These are phyloP conservation scores for Chloropsis cyanopogon DNA, from an alignment of 2,113 vertebrate species.

Conservation along the genomic window DNA sequence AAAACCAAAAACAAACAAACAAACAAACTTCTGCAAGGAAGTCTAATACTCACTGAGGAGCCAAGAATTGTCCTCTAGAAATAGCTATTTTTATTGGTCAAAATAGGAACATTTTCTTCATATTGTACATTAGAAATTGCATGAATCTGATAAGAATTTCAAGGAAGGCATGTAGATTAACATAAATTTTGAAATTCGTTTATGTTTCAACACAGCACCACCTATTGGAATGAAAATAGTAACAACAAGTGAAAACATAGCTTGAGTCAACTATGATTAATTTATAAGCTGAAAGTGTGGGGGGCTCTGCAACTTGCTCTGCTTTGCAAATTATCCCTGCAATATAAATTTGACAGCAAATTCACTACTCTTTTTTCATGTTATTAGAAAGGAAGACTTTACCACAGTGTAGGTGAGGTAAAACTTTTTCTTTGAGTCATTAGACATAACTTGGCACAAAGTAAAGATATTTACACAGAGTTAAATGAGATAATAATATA, in stretches of 20 bases:
- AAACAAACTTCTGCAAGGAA: not conserved
- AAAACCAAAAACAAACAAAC: not conserved
- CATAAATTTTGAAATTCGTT: not conserved
- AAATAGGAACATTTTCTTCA: not conserved
- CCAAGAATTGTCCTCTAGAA: not conserved
- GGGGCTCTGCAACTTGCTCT: not conserved
- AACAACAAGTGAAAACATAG: not conserved
- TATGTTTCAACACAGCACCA: constrained; percentile 28
- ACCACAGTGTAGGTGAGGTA: not conserved
- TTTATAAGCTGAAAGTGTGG: not conserved
- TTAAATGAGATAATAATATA: not conserved
- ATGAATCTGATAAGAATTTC: not conserved
- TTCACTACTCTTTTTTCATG: not conserved
- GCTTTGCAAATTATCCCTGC: not conserved
- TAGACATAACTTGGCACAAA: not conserved
- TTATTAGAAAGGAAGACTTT: not conserved
- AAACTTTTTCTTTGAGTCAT: not conserved
- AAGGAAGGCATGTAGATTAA: not conserved
- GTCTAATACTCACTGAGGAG: not conserved
- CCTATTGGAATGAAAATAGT: constrained; percentile 17
- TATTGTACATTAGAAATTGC: not conserved
- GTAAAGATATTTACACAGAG: not conserved
- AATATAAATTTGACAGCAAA: not conserved
- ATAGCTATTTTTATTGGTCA: not conserved
- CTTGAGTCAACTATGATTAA: not conserved